Conservation (phyloP, 2,888 invertebrate species). For the Xanthorhoe spadicearia region DNA sequence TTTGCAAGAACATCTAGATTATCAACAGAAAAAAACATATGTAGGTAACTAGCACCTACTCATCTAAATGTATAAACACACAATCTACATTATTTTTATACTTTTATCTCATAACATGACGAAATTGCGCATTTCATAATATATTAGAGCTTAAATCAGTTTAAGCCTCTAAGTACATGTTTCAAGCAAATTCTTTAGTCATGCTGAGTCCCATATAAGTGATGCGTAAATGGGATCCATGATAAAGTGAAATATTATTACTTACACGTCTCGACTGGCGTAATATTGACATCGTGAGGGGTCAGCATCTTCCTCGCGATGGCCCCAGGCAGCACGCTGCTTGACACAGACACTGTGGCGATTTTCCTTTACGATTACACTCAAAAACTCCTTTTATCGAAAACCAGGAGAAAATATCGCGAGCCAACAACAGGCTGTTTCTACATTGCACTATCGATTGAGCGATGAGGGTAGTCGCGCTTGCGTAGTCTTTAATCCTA, state of each 20-base stretch:
- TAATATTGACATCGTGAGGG: slow-evolving; percentile 83
- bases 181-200: neutral
- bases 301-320: slow-evolving; percentile 82
- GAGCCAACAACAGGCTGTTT: slow-evolving; percentile 81
- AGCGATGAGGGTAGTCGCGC: slow-evolving; percentile 60
- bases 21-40: neutral
- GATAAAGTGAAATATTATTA: slow-evolving; percentile 46
- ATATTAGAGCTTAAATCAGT: neutral
- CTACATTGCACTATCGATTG: slow-evolving; percentile 78
- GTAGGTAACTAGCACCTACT: neutral
- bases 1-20: neutral
- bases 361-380: slow-evolving; percentile 55
- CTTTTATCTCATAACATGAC: neutral
- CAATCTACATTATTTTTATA: neutral
- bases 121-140: neutral
- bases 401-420: slow-evolving; percentile 61
- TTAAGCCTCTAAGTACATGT: neutral
- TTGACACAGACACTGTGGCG: slow-evolving; percentile 78
- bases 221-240: slow-evolving; percentile 44
- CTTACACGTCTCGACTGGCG: slow-evolving; percentile 82
- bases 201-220: slow-evolving; percentile 23
- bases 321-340: slow-evolving; percentile 75
- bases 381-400: slow-evolving; percentile 54
- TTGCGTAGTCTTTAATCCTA: slow-evolving; percentile 51
- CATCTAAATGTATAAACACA: neutral